These are phyloP conservation scores for Porites evermanni DNA, from an alignment of 92 coral and sea anemone species.

Conservation along the genomic window DNA sequence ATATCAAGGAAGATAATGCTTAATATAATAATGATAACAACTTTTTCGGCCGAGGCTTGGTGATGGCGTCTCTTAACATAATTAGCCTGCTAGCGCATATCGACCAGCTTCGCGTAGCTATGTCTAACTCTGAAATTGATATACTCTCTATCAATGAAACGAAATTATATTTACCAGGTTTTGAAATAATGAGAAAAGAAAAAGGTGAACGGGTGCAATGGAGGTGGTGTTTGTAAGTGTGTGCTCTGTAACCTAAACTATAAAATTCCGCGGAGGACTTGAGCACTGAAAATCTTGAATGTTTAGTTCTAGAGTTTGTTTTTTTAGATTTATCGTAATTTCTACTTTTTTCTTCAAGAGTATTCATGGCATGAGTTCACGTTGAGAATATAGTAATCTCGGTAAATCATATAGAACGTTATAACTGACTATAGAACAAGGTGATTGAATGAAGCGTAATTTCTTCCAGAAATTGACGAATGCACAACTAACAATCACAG, in stretches of 20 bases:
- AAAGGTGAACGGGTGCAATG: neutral
- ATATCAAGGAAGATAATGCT: too few species aligned
- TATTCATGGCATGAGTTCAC: too few species aligned
- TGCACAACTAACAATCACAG: too few species aligned
- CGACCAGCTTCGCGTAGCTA: conserved; percentile 48
- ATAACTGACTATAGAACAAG: too few species aligned
- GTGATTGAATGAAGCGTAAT: too few species aligned
- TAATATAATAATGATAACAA: neutral
- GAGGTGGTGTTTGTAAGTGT: neutral
- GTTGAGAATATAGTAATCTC: too few species aligned
- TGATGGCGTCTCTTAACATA: conserved; percentile 36
- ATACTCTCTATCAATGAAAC: conserved; percentile 6
- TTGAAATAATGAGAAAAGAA: neutral
- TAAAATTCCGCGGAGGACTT: neutral
- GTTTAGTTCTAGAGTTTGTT: neutral
- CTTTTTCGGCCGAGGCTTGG: conserved; percentile 30
- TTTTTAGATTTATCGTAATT: too few species aligned
- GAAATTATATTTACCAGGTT: neutral
- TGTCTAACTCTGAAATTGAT: conserved; percentile 31
- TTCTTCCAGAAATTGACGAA: too few species aligned
- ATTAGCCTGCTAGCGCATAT: conserved; percentile 53
- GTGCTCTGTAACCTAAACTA: neutral
- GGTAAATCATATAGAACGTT: too few species aligned
- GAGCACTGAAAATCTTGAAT: neutral
- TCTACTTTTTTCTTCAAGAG: too few species aligned